Evolutionary conservation across 1,140 invertebrate species (phyloP), one percentile per base, ranked within the genome.

Genomic region (Habropoda laboriosa): DNA sequence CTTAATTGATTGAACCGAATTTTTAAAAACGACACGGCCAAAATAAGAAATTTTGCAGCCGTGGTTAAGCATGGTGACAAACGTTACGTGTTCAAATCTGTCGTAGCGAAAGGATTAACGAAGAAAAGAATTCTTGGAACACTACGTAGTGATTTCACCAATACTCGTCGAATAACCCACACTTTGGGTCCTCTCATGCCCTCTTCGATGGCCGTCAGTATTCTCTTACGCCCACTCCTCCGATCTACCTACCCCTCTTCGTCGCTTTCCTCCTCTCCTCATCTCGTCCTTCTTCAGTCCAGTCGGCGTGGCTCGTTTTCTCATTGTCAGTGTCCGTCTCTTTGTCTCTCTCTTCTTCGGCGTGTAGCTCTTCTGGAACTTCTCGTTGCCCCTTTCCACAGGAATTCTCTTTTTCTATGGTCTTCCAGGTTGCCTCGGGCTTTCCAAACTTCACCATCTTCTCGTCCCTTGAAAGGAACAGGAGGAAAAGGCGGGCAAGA

Each of bases 391-490:
- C 51, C 77, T 78, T n/a, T 77, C 66, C 63, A 67, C 49, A 77
- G 76, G 71, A 85, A 86, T 80, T 82, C 82, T 78, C 82, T 79
- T 86, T 77, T 78, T 67, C 79, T 81, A 71, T 70, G 42, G 64
- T 72, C 74, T 71, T 82, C 53, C 82, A 61, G 64, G 45, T 78
- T 61, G 86, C 86, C 86, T 85, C 77, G 51, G 80, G 86, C 86
- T 80, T 82, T 85, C 77, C 76, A 82, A 87, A 87, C 85, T 86
- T 87, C 84, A 80, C 70, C 85, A 87, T 87, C 77, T 84, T 81
- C 60, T 78, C 72, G 27, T 73, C 61, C n/a, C n/a, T n/a, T 77
- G 79, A 60, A 75, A 79, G 16, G 70, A 68, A 12, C 66, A 61
- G 55, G 60, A 70, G 32, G 51, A 49, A 32, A 57, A n/a, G n/a